These are phyloP conservation scores for Netelia virgata DNA, from an alignment of 2,888 invertebrate genomes.

Conservation along the genomic window DNA sequence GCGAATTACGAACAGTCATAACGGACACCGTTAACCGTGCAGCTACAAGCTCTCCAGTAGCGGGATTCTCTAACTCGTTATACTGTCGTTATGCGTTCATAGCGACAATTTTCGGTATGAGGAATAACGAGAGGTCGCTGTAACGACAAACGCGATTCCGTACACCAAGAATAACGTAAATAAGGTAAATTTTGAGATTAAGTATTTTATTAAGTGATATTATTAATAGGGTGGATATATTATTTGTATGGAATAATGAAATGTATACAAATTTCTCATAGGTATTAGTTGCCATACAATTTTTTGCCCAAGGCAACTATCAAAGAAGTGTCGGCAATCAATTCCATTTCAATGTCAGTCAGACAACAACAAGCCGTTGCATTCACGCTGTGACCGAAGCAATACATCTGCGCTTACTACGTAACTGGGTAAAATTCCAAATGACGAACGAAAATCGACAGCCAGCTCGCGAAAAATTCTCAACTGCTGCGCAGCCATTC, in stretches of 20 bases:
- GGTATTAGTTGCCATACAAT: conserved; percentile 52
- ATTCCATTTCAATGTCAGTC: conserved; percentile 30
- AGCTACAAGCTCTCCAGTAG: too few species aligned
- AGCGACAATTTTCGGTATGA: too few species aligned
- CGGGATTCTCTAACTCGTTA: too few species aligned
- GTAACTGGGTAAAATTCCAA: conserved; percentile 30
- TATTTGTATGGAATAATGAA: too few species aligned
- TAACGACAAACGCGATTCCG: too few species aligned
- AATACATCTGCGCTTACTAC: conserved; percentile 30
- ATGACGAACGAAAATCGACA: conserved; percentile 38
- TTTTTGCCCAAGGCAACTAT: conserved; percentile 60
- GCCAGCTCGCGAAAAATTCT: conserved; percentile 42
- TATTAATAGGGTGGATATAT: neutral
- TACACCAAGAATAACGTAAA: too few species aligned
- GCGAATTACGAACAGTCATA: too few species aligned
- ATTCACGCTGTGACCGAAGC: conserved; percentile 39
- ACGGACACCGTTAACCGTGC: too few species aligned
- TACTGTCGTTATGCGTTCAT: too few species aligned
- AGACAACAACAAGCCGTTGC: conserved; percentile 49
- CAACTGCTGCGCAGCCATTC: conserved; percentile 56
- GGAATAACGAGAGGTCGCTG: too few species aligned
- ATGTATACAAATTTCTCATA: conserved; percentile 17
- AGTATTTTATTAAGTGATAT: too few species aligned
- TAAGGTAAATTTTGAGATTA: too few species aligned
- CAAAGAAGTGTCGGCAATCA: conserved; percentile 56